A percentile compares a stretch with the other conserved stretches of the same genome.
phyloP scores from a whole-genome alignment of 2,797 vertebrate species.

The Myoxocephalus aenaeus region DNA sequence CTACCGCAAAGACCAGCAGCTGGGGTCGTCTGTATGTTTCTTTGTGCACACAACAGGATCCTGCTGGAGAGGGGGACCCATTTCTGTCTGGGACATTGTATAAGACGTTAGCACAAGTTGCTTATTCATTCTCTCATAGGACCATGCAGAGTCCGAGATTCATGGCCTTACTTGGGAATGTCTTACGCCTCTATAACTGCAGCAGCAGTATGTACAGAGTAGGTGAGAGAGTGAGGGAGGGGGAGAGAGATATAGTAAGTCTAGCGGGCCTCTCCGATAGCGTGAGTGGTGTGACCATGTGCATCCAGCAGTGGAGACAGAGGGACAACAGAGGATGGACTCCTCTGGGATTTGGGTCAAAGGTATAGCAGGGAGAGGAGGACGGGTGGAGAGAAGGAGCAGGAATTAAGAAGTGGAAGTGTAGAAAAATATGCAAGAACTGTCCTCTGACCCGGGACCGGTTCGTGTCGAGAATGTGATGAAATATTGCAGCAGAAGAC shows the following conservation, averaged over 20 bases:
- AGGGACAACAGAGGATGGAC: constrained; percentile 28
- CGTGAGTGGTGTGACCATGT: constrained; percentile 39
- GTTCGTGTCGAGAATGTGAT: constrained; percentile 36
- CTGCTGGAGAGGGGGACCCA: not conserved
- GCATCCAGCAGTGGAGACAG: constrained; percentile 13
- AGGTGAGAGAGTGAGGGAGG: not conserved
- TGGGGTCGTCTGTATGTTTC: not conserved
- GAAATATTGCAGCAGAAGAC: constrained; percentile 15
- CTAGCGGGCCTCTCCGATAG: not conserved
- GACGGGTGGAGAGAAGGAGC: constrained; percentile 17
- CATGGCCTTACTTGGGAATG: constrained; percentile 34
- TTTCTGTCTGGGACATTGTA: constrained; percentile 5
- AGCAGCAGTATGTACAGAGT: constrained; percentile 10
- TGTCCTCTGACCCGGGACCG: not conserved
- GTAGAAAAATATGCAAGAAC: constrained; percentile 15
- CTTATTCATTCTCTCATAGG: constrained; percentile 48
- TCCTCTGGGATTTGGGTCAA: constrained; percentile 38
- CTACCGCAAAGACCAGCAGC: not conserved
- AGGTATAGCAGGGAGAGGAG: constrained; percentile 26
- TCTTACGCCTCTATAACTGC: constrained; percentile 7
- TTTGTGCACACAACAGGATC: not conserved
- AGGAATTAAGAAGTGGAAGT: constrained; percentile 48
- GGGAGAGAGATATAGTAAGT: not conserved
- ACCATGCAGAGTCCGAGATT: constrained; percentile 15
- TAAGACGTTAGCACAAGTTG: constrained; percentile 18